Percentiles rank a stretch among this genome's conserved stretches.
These are phyloP conservation scores for Drosophila saltans DNA, from an alignment of 1,140 invertebrate species.

Conservation along the genomic window DNA sequence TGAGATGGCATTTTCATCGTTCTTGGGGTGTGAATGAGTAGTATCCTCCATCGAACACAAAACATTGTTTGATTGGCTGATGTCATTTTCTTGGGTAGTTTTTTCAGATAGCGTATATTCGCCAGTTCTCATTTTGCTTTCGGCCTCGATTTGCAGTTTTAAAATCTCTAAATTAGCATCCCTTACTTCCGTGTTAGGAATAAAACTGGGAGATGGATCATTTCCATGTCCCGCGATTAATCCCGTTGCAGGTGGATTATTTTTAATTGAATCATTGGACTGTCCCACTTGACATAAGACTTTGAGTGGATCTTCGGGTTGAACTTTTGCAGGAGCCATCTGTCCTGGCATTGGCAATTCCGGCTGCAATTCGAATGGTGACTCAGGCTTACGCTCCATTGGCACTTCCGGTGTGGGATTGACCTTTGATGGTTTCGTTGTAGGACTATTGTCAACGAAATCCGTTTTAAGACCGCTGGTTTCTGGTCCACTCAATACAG, in stretches of 20 bases:
- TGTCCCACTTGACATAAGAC: slow-evolving; percentile 14
- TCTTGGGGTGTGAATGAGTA: too few relatives aligned
- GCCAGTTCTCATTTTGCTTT: neutral
- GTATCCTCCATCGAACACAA: neutral
- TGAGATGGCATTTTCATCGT: neutral
- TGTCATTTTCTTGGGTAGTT: neutral
- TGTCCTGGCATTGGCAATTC: slow-evolving; percentile 31
- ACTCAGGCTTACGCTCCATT: slow-evolving; percentile 23
- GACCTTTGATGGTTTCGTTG: neutral
- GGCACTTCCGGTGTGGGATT: slow-evolving; percentile 18
- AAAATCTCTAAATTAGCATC: slow-evolving; percentile 1
- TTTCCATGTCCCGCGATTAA: neutral
- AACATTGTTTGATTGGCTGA: neutral
- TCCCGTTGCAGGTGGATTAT: neutral
- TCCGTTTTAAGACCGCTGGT: slow-evolving; percentile 3
- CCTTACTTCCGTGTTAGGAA: neutral
- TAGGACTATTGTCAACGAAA: neutral
- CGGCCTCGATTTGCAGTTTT: slow-evolving; percentile 10
- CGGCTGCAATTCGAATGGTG: slow-evolving; percentile 28
- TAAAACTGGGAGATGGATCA: neutral
- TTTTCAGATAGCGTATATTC: neutral
- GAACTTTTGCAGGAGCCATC: slow-evolving; percentile 15
- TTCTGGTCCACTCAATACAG: neutral
- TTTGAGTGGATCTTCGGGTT: slow-evolving; percentile 21
- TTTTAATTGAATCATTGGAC: neutral